phyloP scores from a whole-genome alignment of 2,888 invertebrate genomes.

The Agrilus biguttatus region DNA sequence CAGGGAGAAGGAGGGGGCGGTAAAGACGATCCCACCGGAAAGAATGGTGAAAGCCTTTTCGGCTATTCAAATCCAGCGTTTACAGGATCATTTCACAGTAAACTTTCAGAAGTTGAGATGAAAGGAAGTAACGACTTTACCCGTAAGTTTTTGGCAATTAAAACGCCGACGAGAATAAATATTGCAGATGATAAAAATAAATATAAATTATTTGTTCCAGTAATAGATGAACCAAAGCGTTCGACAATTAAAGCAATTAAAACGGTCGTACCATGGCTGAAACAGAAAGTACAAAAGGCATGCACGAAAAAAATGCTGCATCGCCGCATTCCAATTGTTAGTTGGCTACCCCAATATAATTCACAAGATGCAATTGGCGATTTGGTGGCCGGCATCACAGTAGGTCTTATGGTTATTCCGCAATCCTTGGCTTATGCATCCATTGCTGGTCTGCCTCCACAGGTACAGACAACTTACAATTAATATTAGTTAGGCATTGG shows the following conservation, averaged over 20 bases:
- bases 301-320: constrained; percentile 57
- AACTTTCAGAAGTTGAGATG: constrained; percentile 23
- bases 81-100: constrained; percentile 17
- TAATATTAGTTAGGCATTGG: no score
- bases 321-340: constrained; percentile 57
- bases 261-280: constrained; percentile 26
- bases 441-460: constrained; percentile 62
- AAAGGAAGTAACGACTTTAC: constrained; percentile 47
- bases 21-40: no score
- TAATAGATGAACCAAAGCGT: constrained; percentile 15
- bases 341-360: constrained; percentile 68
- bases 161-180: not conserved
- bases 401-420: constrained; percentile 86
- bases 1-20: constrained; percentile 12
- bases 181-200: not conserved
- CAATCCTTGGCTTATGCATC: constrained; percentile 74
- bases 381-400: constrained; percentile 80
- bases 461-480: constrained; percentile 29
- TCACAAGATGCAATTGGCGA: constrained; percentile 64
- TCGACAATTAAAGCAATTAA: constrained; percentile 13
- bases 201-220: constrained; percentile 12
- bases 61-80: constrained; percentile 28
- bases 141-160: constrained; percentile 30
- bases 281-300: constrained; percentile 30
- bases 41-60: constrained; percentile 12